These are phyloP conservation scores for Argentina silus DNA, from an alignment of 2,797 vertebrate genomes.

Conservation along the genomic window DNA sequence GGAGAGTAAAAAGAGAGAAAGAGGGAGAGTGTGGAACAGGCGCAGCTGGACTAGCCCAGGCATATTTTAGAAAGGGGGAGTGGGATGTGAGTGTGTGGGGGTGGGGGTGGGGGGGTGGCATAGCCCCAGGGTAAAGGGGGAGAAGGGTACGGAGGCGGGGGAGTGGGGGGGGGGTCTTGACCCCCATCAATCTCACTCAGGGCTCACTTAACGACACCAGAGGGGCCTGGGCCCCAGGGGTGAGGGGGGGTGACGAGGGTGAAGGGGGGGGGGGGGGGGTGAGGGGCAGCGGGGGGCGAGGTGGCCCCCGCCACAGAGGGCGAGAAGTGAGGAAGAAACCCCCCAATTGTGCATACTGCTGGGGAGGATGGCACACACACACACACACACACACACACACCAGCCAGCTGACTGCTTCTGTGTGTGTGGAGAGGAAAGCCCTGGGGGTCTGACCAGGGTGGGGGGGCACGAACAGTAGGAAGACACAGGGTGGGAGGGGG, in stretches of 20 bases:
- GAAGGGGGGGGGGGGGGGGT: slow-evolving; percentile 14
- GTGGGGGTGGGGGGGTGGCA: slow-evolving; percentile 35
- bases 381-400: slow-evolving; percentile 29
- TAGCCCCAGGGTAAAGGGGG: slow-evolving; percentile 57
- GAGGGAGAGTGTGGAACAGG: slow-evolving; percentile 22
- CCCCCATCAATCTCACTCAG: slow-evolving; percentile 83
- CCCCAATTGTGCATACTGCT: slow-evolving; percentile 56
- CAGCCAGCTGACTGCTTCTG: slow-evolving; percentile 1
- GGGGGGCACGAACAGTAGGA: too few species aligned
- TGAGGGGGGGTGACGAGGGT: not conserved
- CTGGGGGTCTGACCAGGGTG: too few species aligned
- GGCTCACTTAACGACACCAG: slow-evolving; percentile 76
- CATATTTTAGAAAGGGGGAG: slow-evolving; percentile 21
- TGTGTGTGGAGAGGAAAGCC: not conserved
- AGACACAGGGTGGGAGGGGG: not conserved
- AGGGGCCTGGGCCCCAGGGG: slow-evolving; percentile 62
- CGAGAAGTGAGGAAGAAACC: slow-evolving; percentile 43
- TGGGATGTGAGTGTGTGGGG: slow-evolving; percentile 38
- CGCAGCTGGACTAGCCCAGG: slow-evolving; percentile 51
- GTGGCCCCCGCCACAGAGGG: slow-evolving; percentile 44
- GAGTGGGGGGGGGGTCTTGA: slow-evolving; percentile 61
- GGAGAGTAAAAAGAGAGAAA: slow-evolving; percentile 7
- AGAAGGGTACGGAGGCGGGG: slow-evolving; percentile 33
- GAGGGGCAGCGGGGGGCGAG: not conserved
- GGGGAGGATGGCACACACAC: slow-evolving; percentile 40